Evolutionary conservation across 2,888 invertebrate species (phyloP).

Genomic region (Aquatica leii): DNA sequence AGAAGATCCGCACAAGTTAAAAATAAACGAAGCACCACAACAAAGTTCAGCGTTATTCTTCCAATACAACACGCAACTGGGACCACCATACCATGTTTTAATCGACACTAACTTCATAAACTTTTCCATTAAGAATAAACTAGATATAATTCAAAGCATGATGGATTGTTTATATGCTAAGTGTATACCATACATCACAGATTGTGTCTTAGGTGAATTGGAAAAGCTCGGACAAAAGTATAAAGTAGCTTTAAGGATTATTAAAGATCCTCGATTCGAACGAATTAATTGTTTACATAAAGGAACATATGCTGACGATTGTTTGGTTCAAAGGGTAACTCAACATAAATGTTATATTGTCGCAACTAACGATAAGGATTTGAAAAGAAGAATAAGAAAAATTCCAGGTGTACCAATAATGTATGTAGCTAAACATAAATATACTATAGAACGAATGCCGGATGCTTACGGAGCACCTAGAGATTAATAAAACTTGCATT

Average conservation of each 20-base stretch:
- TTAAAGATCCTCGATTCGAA: constrained; percentile 94
- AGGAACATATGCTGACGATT: constrained; percentile 99
- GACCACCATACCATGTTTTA: constrained; percentile 96
- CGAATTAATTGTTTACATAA: constrained; percentile 93
- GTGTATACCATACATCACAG: constrained; percentile 97
- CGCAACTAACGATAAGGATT: constrained; percentile 97
- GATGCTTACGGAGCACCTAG: constrained; percentile 97
- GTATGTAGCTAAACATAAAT: constrained; percentile 93
- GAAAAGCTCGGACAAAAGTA: constrained; percentile 97
- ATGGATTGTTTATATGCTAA: constrained; percentile 98
- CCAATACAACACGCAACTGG: constrained; percentile 96
- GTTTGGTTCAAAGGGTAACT: constrained; percentile 89
- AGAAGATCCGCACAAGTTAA: constrained; percentile 76
- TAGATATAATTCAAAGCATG: constrained; percentile 96
- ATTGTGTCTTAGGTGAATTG: constrained; percentile 96
- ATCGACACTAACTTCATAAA: constrained; percentile 99
- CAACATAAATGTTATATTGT: constrained; percentile 99
- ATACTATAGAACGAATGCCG: constrained; percentile 97
- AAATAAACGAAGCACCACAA: constrained; percentile 83
- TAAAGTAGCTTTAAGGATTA: constrained; percentile 91
- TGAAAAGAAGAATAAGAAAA: constrained; percentile 94
- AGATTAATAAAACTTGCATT: constrained; percentile 48
- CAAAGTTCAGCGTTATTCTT: constrained; percentile 95
- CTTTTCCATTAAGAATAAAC: constrained; percentile 96
- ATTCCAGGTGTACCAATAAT: constrained; percentile 99